Evolutionary conservation across 2,888 invertebrate species (phyloP).

Genomic region (Thereva unica): DNA sequence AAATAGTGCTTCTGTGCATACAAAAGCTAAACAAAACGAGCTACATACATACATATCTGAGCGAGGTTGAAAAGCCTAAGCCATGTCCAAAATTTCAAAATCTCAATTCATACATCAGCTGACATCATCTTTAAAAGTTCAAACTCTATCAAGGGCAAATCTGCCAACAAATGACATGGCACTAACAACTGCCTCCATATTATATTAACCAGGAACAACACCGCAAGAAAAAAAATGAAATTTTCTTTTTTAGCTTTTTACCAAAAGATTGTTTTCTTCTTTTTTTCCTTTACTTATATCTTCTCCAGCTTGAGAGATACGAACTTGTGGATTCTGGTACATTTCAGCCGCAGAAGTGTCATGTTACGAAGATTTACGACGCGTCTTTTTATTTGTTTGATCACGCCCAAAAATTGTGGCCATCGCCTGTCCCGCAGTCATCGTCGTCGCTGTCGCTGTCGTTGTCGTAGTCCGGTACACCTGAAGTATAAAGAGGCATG

Average conservation of each 20-base stretch:
- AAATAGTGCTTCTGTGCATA: too few relatives aligned
- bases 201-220: conserved; percentile 17
- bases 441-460: neutral
- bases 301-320: conserved; percentile 36
- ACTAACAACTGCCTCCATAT: conserved; percentile 38
- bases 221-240: too few relatives aligned
- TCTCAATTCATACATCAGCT: too few relatives aligned
- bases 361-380: conserved; percentile 43
- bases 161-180: conserved; percentile 22
- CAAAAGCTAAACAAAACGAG: too few relatives aligned
- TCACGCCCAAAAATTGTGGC: conserved; percentile 42
- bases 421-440: conserved; percentile 18
- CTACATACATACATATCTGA: too few relatives aligned
- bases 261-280: conserved; percentile 18
- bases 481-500: conserved; percentile 2
- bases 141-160: conserved; percentile 6
- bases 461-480: conserved; percentile 6
- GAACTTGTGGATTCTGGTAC: conserved; percentile 35
- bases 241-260: neutral
- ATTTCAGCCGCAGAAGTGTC: conserved; percentile 43
- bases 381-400: conserved; percentile 41
- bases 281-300: conserved; percentile 28
- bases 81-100: too few relatives aligned
- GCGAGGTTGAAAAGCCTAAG: too few relatives aligned
- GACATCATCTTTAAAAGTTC: neutral